Evolutionary conservation across 2,888 invertebrate genomes (phyloP).

Genomic region (Chloromyia formosa): DNA sequence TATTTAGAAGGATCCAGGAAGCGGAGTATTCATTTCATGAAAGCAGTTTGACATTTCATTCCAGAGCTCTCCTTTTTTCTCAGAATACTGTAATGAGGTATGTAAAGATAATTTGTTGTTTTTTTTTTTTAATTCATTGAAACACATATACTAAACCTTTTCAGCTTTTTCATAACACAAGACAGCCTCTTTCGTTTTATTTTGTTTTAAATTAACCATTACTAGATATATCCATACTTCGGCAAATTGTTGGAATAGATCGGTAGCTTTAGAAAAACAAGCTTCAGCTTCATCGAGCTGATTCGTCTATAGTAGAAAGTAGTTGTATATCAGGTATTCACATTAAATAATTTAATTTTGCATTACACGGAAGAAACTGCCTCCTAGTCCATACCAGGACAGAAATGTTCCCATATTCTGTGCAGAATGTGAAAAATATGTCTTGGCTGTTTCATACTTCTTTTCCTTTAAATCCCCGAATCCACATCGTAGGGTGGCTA

Average conservation of each 20-base stretch:
- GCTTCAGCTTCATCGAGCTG: conserved; percentile 37
- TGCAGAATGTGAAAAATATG: conserved; percentile 41
- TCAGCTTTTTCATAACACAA: conserved; percentile 34
- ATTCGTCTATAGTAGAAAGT: conserved; percentile 7
- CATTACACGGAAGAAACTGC: conserved; percentile 44
- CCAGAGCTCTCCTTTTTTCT: conserved; percentile 17
- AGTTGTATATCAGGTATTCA: no score
- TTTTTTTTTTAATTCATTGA: background rate
- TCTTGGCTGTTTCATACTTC: conserved; percentile 37
- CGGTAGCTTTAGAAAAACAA: conserved; percentile 42
- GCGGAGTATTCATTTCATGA: conserved; percentile 2
- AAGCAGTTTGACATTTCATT: conserved; percentile 37
- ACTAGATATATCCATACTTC: conserved; percentile 44
- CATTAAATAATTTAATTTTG: background rate
- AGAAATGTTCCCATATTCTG: conserved; percentile 37
- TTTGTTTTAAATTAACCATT: conserved; percentile 38
- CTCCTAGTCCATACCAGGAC: conserved; percentile 46
- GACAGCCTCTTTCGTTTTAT: conserved; percentile 16
- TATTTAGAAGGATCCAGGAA: conserved; percentile 6
- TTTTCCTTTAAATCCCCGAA: conserved; percentile 35
- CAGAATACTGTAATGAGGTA: conserved; percentile 22
- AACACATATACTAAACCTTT: conserved; percentile 32
- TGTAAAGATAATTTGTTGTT: background rate
- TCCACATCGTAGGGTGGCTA: conserved; percentile 42
- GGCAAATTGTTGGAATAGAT: conserved; percentile 15